phyloP scores from a whole-genome alignment of 2,888 invertebrate species.

The Scelioninae gen. 1 region DNA sequence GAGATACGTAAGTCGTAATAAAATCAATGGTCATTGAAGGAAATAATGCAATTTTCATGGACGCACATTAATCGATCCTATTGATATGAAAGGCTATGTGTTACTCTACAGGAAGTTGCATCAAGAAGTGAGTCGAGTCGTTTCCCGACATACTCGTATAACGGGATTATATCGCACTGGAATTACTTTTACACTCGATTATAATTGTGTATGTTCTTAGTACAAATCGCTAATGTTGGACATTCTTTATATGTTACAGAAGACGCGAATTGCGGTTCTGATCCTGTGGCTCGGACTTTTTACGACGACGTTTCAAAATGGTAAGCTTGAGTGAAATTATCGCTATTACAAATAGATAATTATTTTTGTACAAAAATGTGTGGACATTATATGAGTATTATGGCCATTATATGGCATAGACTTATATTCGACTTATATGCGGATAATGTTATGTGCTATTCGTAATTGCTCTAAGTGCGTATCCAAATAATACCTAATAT shows the following conservation, averaged over 20 bases:
- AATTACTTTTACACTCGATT: conserved; percentile 63
- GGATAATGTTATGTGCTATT: too few relatives aligned
- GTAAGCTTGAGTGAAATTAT: conserved; percentile 74
- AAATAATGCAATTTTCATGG: conserved; percentile 64
- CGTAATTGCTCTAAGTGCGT: too few relatives aligned
- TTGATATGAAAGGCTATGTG: conserved; percentile 71
- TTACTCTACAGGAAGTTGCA: conserved; percentile 75
- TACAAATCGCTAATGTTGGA: conserved; percentile 57
- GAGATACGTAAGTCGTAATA: conserved; percentile 14
- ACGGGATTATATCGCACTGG: conserved; percentile 68
- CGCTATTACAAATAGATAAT: too few relatives aligned
- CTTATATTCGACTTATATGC: too few relatives aligned
- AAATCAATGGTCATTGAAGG: conserved; percentile 36
- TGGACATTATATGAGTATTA: too few relatives aligned
- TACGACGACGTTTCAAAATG: conserved; percentile 76
- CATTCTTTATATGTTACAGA: conserved; percentile 77
- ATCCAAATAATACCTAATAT: too few relatives aligned
- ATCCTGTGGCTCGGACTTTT: conserved; percentile 78
- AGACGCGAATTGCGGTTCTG: conserved; percentile 76
- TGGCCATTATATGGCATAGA: too few relatives aligned
- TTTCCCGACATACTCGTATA: conserved; percentile 75
- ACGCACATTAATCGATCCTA: conserved; percentile 59
- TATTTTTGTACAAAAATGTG: too few relatives aligned
- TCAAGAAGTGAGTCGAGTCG: conserved; percentile 73
- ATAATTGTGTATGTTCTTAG: conserved; percentile 63